These are phyloP conservation scores for Oostethus manadensis DNA, from an alignment of 2,113 vertebrate species.

Conservation along the genomic window DNA sequence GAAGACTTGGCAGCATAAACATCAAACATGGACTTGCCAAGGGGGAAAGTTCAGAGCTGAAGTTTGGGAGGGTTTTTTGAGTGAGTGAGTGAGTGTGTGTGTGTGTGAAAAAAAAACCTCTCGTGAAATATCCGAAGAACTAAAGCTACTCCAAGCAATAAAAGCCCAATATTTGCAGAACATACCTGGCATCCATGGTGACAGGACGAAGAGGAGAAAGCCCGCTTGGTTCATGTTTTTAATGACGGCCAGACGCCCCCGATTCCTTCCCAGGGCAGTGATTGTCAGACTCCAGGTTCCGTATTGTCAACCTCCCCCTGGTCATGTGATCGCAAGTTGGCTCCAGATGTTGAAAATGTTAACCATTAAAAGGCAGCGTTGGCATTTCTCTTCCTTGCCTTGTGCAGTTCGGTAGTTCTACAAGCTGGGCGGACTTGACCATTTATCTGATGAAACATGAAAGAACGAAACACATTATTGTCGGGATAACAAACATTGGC, in stretches of 20 bases:
- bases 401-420: constrained; percentile 5
- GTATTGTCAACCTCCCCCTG: constrained; percentile 5
- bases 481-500: no score
- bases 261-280: neutral
- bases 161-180: neutral
- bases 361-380: constrained; percentile 31
- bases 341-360: constrained; percentile 61
- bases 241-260: neutral
- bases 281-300: constrained; percentile 13
- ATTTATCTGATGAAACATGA: no score
- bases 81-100: no score
- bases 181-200: constrained; percentile 62
- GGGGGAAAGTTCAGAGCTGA: constrained; percentile 17
- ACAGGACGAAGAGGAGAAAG: constrained; percentile 27
- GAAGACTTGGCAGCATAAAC: constrained; percentile 42
- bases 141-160: neutral
- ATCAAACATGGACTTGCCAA: constrained; percentile 31
- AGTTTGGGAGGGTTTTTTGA: constrained; percentile 20
- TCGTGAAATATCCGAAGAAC: neutral
- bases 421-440: no score
- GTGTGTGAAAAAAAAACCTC: neutral
- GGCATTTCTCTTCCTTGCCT: neutral
- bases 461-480: no score
- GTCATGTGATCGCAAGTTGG: constrained; percentile 48
- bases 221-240: constrained; percentile 41